Base-by-base conservation (phyloP, 1,140 invertebrate genomes). In the Apis laboriosa region DNA sequence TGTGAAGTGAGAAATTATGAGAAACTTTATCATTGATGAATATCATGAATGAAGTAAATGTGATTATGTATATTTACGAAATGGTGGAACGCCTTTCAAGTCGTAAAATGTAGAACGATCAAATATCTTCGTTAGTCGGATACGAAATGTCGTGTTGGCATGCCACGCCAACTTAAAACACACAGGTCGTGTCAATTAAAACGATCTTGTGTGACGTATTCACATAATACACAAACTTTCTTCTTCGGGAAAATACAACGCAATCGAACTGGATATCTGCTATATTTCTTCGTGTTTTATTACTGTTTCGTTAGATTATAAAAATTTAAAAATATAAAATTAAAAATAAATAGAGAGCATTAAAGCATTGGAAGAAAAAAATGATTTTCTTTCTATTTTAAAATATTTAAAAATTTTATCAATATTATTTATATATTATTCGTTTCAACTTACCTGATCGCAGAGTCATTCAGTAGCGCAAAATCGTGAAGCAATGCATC, bases 71-170 rank as follows among this genome's bases (percentile, higher is more conserved):
- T 68, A 61, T 68, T 82, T 77, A 61, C 56, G 21, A 68, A 63
- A 51, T n/a, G 68, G 34, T 80, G 58, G 81, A 71, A 79, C 67
- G 73, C 67, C 68, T n/a, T 28, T 9, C 68, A 67, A 24, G 74
- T 85, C 51, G 56, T 60, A 55, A 87, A 88, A 90, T 90, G 83
- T 91, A 77, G 90, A 82, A 76, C 89, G 85, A 90, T 90, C 86
- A 87, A 90, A 88, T 90, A 90, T 90, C 86, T 84, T 66, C 13
- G 60, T 71, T 72, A 71, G 83, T 85, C 81, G 84, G 84, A 84
- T 71, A 88, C 68, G 74, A 84, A 84, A 87, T 88, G 77, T 66
- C 72, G 63, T 68, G 83, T 58, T 75, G 58, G 64, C 72, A 77
- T 74, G 84, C 70, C 67, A 83, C 28, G 67, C 21, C 66, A 34